Percentiles rank a stretch among this genome's conserved stretches.
phyloP scores from a whole-genome alignment of 2,797 vertebrate species.

The Meriones psammophilus region DNA sequence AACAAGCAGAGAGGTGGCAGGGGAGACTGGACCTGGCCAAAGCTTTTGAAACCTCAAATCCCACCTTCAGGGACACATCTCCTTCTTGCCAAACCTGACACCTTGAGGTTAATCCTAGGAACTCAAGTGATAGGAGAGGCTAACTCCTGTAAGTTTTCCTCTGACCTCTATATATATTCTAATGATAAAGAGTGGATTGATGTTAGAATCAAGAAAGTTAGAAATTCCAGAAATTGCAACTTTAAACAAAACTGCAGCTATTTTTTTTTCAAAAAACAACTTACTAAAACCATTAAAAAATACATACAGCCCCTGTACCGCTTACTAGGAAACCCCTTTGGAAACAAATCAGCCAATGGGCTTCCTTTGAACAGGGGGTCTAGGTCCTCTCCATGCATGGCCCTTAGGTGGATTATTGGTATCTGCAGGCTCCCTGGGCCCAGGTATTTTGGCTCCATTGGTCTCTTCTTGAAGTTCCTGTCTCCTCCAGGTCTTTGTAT shows the following conservation, averaged over 20 bases:
- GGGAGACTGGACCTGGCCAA: not conserved
- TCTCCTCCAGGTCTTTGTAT: too few relatives aligned
- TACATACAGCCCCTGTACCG: too few relatives aligned
- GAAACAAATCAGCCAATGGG: too few relatives aligned
- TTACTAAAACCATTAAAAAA: not conserved
- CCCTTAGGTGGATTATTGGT: too few relatives aligned
- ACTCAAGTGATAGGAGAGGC: not conserved
- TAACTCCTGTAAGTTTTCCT: not conserved
- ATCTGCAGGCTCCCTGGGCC: too few relatives aligned
- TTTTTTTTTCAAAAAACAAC: slow-evolving; percentile 56
- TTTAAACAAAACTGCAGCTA: slow-evolving; percentile 19
- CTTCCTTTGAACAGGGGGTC: too few relatives aligned
- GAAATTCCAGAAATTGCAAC: slow-evolving; percentile 46
- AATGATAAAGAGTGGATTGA: not conserved
- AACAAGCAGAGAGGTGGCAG: not conserved
- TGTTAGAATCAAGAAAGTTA: slow-evolving; percentile 25
- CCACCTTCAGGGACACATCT: not conserved
- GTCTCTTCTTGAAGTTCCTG: too few relatives aligned
- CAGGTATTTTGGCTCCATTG: too few relatives aligned
- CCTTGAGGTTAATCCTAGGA: not conserved
- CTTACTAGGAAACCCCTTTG: too few relatives aligned
- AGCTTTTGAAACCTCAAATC: not conserved
- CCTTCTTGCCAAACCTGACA: not conserved
- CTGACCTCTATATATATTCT: not conserved
- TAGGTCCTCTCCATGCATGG: too few relatives aligned